Percentiles rank a stretch among this genome's conserved stretches.
Evolutionary conservation across 2,888 invertebrate species (phyloP).

Genomic region (Euphydryas editha): DNA sequence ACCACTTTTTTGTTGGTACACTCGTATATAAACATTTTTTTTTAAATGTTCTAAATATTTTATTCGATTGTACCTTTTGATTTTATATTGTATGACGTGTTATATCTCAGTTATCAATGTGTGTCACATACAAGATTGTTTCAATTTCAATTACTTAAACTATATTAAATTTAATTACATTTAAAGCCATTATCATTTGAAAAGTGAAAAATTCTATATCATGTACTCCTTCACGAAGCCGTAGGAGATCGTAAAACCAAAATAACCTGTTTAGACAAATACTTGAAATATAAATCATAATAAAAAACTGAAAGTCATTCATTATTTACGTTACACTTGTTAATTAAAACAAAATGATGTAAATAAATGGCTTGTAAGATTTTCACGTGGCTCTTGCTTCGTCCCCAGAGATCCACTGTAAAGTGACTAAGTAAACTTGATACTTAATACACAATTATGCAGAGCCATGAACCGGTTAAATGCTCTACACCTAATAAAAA

Average conservation of each 20-base stretch:
- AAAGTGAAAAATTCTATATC: neutral
- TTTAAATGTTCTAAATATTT: too few species aligned
- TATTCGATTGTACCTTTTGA: too few species aligned
- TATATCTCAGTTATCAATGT: too few species aligned
- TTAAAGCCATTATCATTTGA: too few species aligned
- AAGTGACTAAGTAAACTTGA: conserved; percentile 4
- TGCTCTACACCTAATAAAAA: neutral
- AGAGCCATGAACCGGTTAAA: conserved; percentile 2
- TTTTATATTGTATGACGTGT: too few species aligned
- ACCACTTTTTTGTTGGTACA: too few species aligned
- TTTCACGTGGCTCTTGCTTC: neutral
- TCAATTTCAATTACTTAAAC: too few species aligned
- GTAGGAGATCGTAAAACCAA: neutral
- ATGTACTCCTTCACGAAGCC: neutral
- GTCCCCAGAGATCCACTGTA: neutral
- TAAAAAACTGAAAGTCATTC: neutral
- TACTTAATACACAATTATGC: conserved; percentile 23
- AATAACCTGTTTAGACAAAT: neutral
- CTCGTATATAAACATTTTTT: too few species aligned
- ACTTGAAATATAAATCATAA: neutral
- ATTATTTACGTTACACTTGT: neutral
- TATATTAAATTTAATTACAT: too few species aligned
- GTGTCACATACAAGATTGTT: too few species aligned
- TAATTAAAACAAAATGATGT: neutral
- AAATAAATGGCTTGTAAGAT: neutral